Percentiles rank a stretch among this genome's conserved stretches.
Conservation (phyloP, 2,888 invertebrate genomes). For the Panopea generosa region DNA sequence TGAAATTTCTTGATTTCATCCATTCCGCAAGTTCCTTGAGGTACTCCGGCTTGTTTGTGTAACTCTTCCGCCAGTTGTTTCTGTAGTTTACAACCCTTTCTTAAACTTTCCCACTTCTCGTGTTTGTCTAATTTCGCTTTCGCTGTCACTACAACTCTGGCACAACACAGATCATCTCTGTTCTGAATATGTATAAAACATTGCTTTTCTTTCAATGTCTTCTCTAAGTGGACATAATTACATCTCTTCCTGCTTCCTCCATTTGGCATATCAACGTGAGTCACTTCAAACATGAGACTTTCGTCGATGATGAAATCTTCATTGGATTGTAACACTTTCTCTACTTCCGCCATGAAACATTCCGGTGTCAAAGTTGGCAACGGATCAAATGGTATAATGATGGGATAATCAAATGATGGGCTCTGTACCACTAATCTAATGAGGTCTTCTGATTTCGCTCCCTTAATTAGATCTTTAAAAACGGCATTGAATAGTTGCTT, state of each 20-base stretch:
- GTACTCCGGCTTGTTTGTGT: conserved; percentile 29
- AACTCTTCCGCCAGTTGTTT: conserved; percentile 26
- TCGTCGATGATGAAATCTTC: conserved; percentile 46
- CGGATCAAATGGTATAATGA: conserved; percentile 12
- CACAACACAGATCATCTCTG: conserved; percentile 44
- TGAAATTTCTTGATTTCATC: conserved; percentile 46
- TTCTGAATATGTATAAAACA: conserved; percentile 53
- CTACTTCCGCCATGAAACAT: conserved; percentile 27
- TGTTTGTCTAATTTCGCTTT: conserved; percentile 49
- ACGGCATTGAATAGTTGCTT: not conserved
- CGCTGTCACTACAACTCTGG: conserved; percentile 55
- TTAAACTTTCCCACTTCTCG: conserved; percentile 40
- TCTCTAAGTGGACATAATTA: conserved; percentile 38
- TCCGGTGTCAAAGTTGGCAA: conserved; percentile 19
- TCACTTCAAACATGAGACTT: conserved; percentile 37
- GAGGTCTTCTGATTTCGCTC: not conserved
- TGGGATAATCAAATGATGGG: conserved; percentile 14
- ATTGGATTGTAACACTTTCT: conserved; percentile 36
- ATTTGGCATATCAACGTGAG: conserved; percentile 33
- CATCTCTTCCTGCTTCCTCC: conserved; percentile 33
- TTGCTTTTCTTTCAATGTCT: conserved; percentile 31
- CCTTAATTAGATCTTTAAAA: conserved; percentile 2
- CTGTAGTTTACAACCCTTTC: conserved; percentile 33
- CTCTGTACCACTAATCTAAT: too few relatives aligned
- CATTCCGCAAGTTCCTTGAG: conserved; percentile 31